Evolutionary conservation across 2,888 invertebrate species (phyloP), one percentile per base, ranked within the genome.

Genomic region (Axea sp.): DNA sequence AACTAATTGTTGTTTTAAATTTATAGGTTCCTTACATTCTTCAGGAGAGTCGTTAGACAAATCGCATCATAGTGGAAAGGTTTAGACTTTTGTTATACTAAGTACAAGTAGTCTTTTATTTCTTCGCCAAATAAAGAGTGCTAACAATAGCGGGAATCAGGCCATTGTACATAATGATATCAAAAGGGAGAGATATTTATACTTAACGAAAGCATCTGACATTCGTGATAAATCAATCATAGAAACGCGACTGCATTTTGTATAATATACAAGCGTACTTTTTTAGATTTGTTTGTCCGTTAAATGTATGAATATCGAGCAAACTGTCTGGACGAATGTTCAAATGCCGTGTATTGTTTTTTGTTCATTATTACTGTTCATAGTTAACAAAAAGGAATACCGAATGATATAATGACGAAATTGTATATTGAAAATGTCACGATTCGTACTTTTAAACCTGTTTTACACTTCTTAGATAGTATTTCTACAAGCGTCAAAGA

Each of bases 11-110:
- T 41, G 1, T 4, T 1, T 67, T 24, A 5, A 12, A 67, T 75
- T 83, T 78, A 15, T 65, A 87, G 87, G 86, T 84, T 86, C 86
- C 82, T 85, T 87, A 80, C 85, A 86, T 80, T 87, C 87, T 76
- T 87, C 87, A 19, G 84, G 85, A 73, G 87, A 87, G 68, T 87
- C 87, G 53, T 64, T 87, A 81, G 87, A 87, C 69, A 86, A 86
- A 69, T 77, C 80, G 62, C 82, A 86, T 79, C 83, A 86, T 77
- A 83, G 82, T 77, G 84, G 81, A 79, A 86, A 86, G 80, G 82
- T 80, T 55, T 87, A 84, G 81, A 64, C 75, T 76, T 77, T 78
- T 49, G 81, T 76, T 80, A 78, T 80, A 78, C 74, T 77, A 30
- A 49, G 15, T 57, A 31, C 4, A 53, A 3, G 41, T 62, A 57